Conservation (phyloP, 2,797 vertebrate species). For the Oreochromis mossambicus region DNA sequence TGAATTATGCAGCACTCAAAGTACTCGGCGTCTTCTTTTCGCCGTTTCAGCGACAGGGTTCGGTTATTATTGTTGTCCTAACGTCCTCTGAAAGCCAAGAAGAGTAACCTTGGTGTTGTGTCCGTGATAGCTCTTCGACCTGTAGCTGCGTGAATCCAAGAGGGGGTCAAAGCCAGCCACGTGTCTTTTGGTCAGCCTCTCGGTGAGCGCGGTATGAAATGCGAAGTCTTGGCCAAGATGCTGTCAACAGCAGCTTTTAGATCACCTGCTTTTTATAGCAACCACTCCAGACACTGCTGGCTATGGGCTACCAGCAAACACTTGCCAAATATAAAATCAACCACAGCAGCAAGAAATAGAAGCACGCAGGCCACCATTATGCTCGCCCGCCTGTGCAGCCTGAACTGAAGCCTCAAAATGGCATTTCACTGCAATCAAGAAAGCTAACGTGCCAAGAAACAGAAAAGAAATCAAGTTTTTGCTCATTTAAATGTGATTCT, state of each 20-base stretch:
- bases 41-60: neutral
- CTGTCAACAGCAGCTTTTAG: slow-evolving; percentile 74
- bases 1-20: slow-evolving; percentile 37
- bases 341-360: slow-evolving; percentile 56
- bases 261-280: slow-evolving; percentile 88
- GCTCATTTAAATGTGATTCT: neutral
- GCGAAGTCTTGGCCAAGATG: slow-evolving; percentile 65
- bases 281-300: slow-evolving; percentile 54
- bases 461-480: neutral
- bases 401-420: neutral
- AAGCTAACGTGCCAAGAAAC: neutral
- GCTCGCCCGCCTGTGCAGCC: neutral
- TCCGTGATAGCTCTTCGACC: slow-evolving; percentile 9
- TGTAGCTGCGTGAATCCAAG: slow-evolving; percentile 33
- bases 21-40: neutral
- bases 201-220: slow-evolving; percentile 46
- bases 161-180: slow-evolving; percentile 45
- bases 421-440: neutral
- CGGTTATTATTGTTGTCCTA: neutral
- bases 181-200: slow-evolving; percentile 51
- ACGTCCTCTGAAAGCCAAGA: neutral
- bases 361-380: slow-evolving; percentile 30
- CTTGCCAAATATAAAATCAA: slow-evolving; percentile 64
- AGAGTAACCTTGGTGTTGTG: neutral
- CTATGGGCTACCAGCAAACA: slow-evolving; percentile 33